Percentiles rank a stretch among this genome's conserved stretches.
These are phyloP conservation scores for Hydropotes inermis DNA, from an alignment of 2,113 vertebrate genomes.

Conservation along the genomic window DNA sequence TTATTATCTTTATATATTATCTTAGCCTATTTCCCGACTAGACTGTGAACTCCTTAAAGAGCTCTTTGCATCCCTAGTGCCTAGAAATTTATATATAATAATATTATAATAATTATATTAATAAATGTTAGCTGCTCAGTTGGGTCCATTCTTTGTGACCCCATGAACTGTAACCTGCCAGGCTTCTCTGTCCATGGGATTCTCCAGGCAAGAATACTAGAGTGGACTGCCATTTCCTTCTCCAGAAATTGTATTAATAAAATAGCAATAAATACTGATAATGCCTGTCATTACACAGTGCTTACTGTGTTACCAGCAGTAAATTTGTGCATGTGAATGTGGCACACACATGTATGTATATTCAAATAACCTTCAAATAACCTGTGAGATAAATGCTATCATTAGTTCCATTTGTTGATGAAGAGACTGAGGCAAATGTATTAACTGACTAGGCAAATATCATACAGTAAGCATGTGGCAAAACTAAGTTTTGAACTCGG, in stretches of 20 bases:
- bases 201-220: background rate
- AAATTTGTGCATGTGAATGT: background rate
- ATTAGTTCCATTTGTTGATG: background rate
- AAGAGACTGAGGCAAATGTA: background rate
- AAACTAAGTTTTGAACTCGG: background rate
- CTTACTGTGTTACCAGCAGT: background rate
- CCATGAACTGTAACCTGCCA: background rate
- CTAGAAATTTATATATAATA: background rate
- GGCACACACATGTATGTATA: background rate
- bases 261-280: background rate
- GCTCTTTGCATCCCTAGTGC: background rate
- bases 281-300: background rate
- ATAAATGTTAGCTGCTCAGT: background rate
- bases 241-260: background rate
- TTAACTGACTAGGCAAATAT: background rate
- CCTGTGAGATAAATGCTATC: background rate
- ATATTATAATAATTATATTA: background rate
- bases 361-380: background rate
- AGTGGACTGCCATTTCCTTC: background rate
- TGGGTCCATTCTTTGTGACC: background rate
- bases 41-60: background rate
- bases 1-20: background rate
- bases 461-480: background rate
- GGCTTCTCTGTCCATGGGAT: background rate
- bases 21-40: background rate